Evolutionary conservation across 2,888 invertebrate species (phyloP).

Genomic region (Odontothrips loti): DNA sequence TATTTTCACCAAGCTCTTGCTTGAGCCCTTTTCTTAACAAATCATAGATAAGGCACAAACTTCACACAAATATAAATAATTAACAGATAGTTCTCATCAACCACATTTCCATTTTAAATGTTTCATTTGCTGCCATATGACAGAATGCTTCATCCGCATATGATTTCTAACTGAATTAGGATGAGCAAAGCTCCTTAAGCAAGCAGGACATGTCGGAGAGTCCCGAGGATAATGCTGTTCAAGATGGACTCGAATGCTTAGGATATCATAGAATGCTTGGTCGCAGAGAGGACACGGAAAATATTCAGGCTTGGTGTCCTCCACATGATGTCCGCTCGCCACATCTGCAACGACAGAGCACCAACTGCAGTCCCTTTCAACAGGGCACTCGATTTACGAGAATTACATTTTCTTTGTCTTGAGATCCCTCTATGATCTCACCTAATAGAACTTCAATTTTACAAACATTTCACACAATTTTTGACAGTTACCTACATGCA

Average conservation of each 20-base stretch:
- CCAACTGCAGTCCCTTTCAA: slow-evolving; percentile 35
- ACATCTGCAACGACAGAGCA: slow-evolving; percentile 50
- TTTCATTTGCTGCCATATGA: slow-evolving; percentile 80
- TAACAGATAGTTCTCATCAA: not conserved
- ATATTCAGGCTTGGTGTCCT: slow-evolving; percentile 31
- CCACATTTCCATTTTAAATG: slow-evolving; percentile 62
- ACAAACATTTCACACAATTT: not conserved
- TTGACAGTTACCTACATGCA: not conserved
- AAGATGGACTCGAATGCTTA: slow-evolving; percentile 67
- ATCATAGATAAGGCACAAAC: slow-evolving; percentile 25
- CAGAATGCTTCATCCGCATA: slow-evolving; percentile 77
- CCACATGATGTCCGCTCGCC: slow-evolving; percentile 46
- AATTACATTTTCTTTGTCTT: too few species aligned
- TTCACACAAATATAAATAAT: slow-evolving; percentile 28
- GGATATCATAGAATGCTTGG: slow-evolving; percentile 60
- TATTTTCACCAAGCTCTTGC: slow-evolving; percentile 20
- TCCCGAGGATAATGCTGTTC: slow-evolving; percentile 81
- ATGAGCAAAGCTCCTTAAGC: slow-evolving; percentile 72
- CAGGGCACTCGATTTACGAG: too few species aligned
- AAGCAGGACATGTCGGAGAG: slow-evolving; percentile 70
- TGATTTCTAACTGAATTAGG: slow-evolving; percentile 84
- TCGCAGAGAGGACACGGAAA: slow-evolving; percentile 71
- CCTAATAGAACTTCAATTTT: not conserved
- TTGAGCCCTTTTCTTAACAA: slow-evolving; percentile 22
- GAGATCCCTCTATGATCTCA: too few species aligned